phyloP scores from a whole-genome alignment of 1,140 invertebrate genomes.

The Aplysia californica region DNA sequence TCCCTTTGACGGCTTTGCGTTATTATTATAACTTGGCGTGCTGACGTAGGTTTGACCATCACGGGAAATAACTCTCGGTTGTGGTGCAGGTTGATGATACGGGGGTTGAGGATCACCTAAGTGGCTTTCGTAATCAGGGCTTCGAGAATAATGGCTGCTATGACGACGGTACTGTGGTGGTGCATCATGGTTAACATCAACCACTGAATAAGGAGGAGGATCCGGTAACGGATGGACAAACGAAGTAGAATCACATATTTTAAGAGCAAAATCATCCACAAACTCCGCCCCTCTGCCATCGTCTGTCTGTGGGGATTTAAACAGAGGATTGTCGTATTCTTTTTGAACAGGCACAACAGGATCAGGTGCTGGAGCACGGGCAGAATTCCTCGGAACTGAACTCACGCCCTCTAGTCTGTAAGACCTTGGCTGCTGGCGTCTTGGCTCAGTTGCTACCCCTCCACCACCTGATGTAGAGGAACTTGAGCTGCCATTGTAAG shows the following conservation, averaged over 20 bases:
- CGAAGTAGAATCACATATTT: slow-evolving; percentile 3
- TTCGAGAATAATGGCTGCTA: slow-evolving; percentile 1
- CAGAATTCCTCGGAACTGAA: background rate
- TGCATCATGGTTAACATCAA: background rate
- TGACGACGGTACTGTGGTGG: background rate
- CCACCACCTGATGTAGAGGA: background rate
- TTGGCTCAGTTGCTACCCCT: background rate
- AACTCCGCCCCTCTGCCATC: background rate
- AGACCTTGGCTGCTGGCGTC: background rate
- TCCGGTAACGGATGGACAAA: background rate
- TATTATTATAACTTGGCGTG: too few relatives aligned
- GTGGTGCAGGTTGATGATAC: too few relatives aligned
- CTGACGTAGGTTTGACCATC: too few relatives aligned
- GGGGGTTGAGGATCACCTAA: too few relatives aligned
- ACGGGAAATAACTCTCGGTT: too few relatives aligned
- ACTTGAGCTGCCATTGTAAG: background rate
- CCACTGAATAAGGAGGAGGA: background rate
- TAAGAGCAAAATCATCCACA: background rate
- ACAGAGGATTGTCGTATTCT: slow-evolving; percentile 27
- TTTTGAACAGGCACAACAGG: background rate
- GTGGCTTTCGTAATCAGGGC: background rate
- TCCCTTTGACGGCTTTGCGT: too few relatives aligned
- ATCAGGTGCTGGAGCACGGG: background rate
- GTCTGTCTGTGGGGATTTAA: background rate
- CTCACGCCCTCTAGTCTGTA: background rate